Evolutionary conservation across 2,888 invertebrate genomes (phyloP), one percentile per base, ranked within the genome.

Genomic region (Quadriops clusia): DNA sequence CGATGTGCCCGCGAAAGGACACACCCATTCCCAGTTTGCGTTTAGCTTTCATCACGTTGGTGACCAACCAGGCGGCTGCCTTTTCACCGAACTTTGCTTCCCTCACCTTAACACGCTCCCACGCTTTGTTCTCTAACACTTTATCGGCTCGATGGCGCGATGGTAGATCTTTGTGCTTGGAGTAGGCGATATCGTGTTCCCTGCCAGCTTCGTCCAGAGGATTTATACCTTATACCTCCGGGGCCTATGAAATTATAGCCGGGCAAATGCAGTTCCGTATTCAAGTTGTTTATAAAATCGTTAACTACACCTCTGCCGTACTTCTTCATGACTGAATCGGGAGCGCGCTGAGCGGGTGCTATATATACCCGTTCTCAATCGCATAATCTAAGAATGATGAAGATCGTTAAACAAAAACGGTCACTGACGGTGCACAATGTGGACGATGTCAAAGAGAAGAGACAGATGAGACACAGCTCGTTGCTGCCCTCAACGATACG

Each of bases 141-240:
- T 44, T 38, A 44, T 62, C 58, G 2, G 58, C 59, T 28, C 40
- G 37, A 37, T 56, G 47, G 23, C 55, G 41, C 23, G n/a, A 38
- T 54, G 55, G 15, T 54, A 36, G 3, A 32, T 31, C 39, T 54
- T 51, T 12, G 50, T 41, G 8, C 55, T 54, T 14, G 20, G 33
- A 43, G 55, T 9, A 51, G 53, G 17, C 56, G 36, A 17, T 37
- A 39, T 25, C 53, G 31, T 10, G 51, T 31, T 32, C 47, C 34
- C 16, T 38, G 17, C 28, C 53, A 28, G 32, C 47, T 48, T 8
- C 47, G 46, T 4, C 54, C 10, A 53, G 33, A 3, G 27, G 29
- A 36, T 52, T 50, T 9, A 50, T 39, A 5, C 53, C 53, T 6
- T 11, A 42, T 15, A 23, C 37, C 37, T 10, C 21, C 17, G 17